These are phyloP conservation scores for Momotus momota DNA, from an alignment of 2,797 vertebrate species.

Conservation along the genomic window DNA sequence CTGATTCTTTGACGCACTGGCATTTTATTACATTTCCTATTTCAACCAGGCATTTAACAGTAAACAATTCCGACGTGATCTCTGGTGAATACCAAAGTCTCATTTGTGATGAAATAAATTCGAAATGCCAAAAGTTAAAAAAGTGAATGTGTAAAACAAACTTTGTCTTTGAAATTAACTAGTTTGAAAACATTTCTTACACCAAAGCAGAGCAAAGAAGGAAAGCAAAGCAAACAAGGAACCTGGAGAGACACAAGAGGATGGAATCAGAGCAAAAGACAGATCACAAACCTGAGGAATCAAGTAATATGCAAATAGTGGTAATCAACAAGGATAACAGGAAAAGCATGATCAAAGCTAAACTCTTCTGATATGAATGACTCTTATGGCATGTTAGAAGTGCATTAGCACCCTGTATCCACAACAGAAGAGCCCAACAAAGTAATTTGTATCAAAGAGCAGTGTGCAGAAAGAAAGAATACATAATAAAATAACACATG, in stretches of 20 bases:
- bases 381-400: conserved; percentile 41
- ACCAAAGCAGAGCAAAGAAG: conserved; percentile 30
- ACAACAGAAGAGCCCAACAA: conserved; percentile 41
- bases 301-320: conserved; percentile 65
- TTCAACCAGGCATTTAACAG: neutral
- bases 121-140: neutral
- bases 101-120: conserved; percentile 5
- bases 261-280: conserved; percentile 9
- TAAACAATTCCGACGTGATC: neutral
- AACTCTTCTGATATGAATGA: conserved; percentile 41
- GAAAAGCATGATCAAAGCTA: conserved; percentile 68
- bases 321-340: conserved; percentile 68
- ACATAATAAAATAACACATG: conserved; percentile 44
- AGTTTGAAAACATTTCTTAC: conserved; percentile 12
- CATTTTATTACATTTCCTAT: neutral
- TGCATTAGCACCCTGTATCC: conserved; percentile 49
- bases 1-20: neutral
- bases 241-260: conserved; percentile 15
- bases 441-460: conserved; percentile 46
- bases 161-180: conserved; percentile 54
- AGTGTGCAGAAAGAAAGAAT: conserved; percentile 15
- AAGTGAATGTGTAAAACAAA: neutral
- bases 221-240: conserved; percentile 46
- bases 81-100: neutral
- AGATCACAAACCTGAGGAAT: conserved; percentile 50